A percentile compares a stretch with the other conserved stretches of the same genome.
Conservation (phyloP, 2,888 invertebrate species). For the Seira sanloemensis region DNA sequence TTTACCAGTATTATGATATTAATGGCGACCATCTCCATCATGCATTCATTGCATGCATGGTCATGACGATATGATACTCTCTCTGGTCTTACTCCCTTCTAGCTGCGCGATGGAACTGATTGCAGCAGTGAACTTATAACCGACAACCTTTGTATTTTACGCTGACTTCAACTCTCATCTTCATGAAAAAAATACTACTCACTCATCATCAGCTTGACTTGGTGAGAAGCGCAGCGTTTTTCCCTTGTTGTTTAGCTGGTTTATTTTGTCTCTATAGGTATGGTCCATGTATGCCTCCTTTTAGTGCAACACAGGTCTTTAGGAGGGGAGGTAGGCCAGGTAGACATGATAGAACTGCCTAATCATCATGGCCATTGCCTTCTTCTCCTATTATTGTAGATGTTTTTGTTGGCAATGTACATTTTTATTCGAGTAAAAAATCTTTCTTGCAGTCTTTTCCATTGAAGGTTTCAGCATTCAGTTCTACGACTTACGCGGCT, state of each 20-base stretch:
- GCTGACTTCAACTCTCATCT: not conserved
- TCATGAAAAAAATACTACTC: not conserved
- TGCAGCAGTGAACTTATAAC: not conserved
- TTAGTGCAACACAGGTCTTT: not conserved
- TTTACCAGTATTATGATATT: conserved; percentile 9
- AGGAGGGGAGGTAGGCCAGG: conserved; percentile 14
- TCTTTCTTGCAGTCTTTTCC: not conserved
- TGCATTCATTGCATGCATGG: conserved; percentile 19
- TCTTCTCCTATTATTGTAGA: conserved; percentile 23
- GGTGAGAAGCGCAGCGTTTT: not conserved
- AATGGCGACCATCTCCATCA: not conserved
- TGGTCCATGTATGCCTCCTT: not conserved
- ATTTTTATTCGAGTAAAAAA: conserved; percentile 1
- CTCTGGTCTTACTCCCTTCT: not conserved
- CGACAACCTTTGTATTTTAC: not conserved
- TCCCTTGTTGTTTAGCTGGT: conserved; percentile 3
- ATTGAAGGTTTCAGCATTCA: not conserved
- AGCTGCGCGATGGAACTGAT: not conserved
- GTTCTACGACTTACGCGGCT: no score
- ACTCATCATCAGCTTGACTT: conserved; percentile 6
- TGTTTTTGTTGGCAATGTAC: not conserved
- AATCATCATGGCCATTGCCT: conserved; percentile 51
- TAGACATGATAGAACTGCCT: conserved; percentile 27
- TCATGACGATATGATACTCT: conserved; percentile 14
- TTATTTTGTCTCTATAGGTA: conserved; percentile 2